phyloP scores from a whole-genome alignment of 1,140 invertebrate species.

The Drosophila repletoides region DNA sequence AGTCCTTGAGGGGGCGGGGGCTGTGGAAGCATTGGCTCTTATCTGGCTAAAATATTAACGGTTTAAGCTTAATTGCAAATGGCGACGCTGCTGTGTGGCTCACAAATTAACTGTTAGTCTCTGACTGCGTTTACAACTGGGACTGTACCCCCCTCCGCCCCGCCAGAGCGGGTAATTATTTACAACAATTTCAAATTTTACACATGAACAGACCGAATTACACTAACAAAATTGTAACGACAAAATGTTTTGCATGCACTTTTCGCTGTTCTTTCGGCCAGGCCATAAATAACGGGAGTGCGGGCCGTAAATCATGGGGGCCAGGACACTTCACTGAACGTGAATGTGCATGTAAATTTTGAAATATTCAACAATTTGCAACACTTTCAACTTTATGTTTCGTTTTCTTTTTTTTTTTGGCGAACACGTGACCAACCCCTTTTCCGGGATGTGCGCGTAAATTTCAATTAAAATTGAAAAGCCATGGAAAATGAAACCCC shows the following conservation, averaged over 20 bases:
- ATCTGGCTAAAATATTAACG: constrained; percentile 78
- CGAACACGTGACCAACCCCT: constrained; percentile 67
- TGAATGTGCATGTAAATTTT: constrained; percentile 66
- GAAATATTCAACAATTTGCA: constrained; percentile 75
- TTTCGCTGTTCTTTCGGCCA: constrained; percentile 28
- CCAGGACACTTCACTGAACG: background rate
- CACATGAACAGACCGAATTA: constrained; percentile 64
- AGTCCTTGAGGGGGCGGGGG: background rate
- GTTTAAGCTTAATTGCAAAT: constrained; percentile 79
- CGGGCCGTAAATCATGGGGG: constrained; percentile 61
- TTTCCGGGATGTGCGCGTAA: constrained; percentile 57
- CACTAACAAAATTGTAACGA: constrained; percentile 57
- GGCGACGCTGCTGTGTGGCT: constrained; percentile 58
- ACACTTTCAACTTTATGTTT: too few relatives aligned
- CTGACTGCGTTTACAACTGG: too few relatives aligned
- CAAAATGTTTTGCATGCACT: constrained; percentile 70
- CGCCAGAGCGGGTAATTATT: constrained; percentile 59
- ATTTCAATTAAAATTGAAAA: constrained; percentile 81
- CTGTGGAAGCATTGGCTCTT: constrained; percentile 47
- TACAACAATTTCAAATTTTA: constrained; percentile 80
- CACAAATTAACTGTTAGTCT: constrained; percentile 63
- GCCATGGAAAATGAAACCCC: constrained; percentile 64
- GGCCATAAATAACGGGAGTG: constrained; percentile 68
- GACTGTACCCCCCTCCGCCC: constrained; percentile 11
- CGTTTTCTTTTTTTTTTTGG: too few relatives aligned